Percentiles rank a stretch among this genome's conserved stretches.
Evolutionary conservation across 2,113 vertebrate genomes (phyloP).

Genomic region (Diphyllodes magnificus): DNA sequence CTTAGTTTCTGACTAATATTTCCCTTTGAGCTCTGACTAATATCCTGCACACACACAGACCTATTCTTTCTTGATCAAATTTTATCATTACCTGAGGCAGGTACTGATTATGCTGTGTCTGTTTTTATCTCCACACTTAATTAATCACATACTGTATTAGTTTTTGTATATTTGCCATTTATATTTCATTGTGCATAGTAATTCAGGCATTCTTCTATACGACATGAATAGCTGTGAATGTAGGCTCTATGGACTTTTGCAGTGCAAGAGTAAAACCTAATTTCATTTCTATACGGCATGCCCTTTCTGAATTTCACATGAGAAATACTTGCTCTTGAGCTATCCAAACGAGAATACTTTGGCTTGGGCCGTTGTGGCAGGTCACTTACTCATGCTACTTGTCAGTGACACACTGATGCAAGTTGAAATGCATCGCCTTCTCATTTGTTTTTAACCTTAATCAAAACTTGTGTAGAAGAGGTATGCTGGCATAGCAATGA

Average conservation of each 20-base stretch:
- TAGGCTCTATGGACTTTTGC: not conserved
- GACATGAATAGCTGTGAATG: not conserved
- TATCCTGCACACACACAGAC: not conserved
- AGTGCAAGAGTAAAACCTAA: not conserved
- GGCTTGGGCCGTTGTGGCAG: not conserved
- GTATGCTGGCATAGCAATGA: conserved; percentile 7
- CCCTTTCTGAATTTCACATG: conserved; percentile 9
- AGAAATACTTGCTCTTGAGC: conserved; percentile 13
- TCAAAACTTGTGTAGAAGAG: conserved; percentile 21
- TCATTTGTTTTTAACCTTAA: conserved; percentile 52
- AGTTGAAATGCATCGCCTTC: conserved; percentile 1
- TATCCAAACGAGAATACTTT: not conserved
- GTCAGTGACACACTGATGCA: not conserved
- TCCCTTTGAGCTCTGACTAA: not conserved
- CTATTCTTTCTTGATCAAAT: not conserved
- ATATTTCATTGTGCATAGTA: not conserved
- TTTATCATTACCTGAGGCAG: not conserved
- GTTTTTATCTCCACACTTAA: not conserved
- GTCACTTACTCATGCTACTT: conserved; percentile 24
- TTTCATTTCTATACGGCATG: not conserved
- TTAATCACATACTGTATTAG: not conserved
- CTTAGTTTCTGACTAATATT: conserved; percentile 19
- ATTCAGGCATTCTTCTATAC: not conserved
- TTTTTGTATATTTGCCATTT: conserved; percentile 17
- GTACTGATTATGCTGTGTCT: not conserved